These are phyloP conservation scores for Coccyzus lansbergi DNA, from an alignment of 2,797 vertebrate genomes.

Conservation along the genomic window DNA sequence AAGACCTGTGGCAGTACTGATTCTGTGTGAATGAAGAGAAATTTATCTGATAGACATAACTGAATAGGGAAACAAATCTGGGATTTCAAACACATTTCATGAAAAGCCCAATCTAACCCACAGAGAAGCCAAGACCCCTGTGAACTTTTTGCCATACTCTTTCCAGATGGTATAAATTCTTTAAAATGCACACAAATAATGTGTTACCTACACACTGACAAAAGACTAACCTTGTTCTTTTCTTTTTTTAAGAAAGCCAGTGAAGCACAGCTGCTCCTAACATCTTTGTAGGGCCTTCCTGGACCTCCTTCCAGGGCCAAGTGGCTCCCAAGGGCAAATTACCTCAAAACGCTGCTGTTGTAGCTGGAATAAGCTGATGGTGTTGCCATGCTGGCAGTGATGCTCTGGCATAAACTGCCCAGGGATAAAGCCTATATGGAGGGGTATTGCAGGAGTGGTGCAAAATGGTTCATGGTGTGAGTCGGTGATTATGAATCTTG, in stretches of 20 bases:
- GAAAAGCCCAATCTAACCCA: not conserved
- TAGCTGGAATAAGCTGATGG: fast-evolving
- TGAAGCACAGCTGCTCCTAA: not conserved
- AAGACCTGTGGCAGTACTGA: not conserved
- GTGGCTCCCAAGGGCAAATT: not conserved
- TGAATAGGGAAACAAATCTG: not conserved
- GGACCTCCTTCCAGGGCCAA: not conserved
- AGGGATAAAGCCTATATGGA: not conserved
- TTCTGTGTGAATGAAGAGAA: not conserved
- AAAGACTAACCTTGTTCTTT: not conserved
- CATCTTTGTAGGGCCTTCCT: not conserved
- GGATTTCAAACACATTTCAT: not conserved
- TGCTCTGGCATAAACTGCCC: not conserved
- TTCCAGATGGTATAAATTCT: not conserved
- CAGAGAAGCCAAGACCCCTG: not conserved
- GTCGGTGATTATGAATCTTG: not conserved
- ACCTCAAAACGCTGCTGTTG: fast-evolving
- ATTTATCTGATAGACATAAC: not conserved
- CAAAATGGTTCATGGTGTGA: not conserved
- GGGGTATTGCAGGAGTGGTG: not conserved
- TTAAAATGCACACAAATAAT: not conserved
- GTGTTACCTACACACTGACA: not conserved
- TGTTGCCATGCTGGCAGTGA: not conserved
- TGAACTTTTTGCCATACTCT: not conserved
- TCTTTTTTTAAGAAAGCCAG: not conserved